Conservation (phyloP, 2,797 vertebrate genomes). For the Hydrolagus colliei region DNA sequence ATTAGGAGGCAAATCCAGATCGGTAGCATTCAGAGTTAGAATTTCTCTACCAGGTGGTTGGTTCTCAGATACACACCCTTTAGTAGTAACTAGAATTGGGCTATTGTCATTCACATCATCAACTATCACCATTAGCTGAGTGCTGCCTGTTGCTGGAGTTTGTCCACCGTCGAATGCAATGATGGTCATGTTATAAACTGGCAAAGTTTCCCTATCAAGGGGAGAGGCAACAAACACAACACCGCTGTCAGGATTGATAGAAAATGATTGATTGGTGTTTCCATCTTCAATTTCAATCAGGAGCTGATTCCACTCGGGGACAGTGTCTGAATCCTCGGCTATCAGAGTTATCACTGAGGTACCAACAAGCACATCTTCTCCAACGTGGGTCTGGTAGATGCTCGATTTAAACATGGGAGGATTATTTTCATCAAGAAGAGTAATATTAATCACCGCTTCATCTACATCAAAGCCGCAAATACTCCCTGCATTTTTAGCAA, state of each 20-base stretch:
- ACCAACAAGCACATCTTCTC: constrained; percentile 51
- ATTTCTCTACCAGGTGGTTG: constrained; percentile 57
- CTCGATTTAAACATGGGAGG: constrained; percentile 51
- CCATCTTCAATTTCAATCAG: constrained; percentile 53
- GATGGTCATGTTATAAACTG: constrained; percentile 60
- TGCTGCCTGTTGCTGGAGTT: constrained; percentile 56
- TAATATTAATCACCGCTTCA: constrained; percentile 54
- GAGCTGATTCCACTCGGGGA: constrained; percentile 54
- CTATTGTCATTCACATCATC: constrained; percentile 61
- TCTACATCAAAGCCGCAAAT: constrained; percentile 55
- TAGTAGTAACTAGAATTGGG: constrained; percentile 50
- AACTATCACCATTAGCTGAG: constrained; percentile 51
- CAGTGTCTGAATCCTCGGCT: constrained; percentile 55
- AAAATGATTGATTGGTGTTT: constrained; percentile 56
- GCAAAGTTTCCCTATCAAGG: constrained; percentile 60
- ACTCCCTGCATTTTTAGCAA: constrained; percentile 61
- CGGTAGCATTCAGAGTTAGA: constrained; percentile 51
- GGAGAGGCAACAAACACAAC: constrained; percentile 50
- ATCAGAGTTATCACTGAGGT: constrained; percentile 49
- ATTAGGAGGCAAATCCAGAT: constrained; percentile 59
- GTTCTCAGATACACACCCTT: constrained; percentile 58
- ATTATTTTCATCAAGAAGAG: constrained; percentile 57
- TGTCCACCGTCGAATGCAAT: constrained; percentile 56
- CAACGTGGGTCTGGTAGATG: constrained; percentile 42
- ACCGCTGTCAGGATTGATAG: constrained; percentile 53